Base-by-base conservation (phyloP, 2,888 invertebrate genomes). In the Cryptus armator region DNA sequence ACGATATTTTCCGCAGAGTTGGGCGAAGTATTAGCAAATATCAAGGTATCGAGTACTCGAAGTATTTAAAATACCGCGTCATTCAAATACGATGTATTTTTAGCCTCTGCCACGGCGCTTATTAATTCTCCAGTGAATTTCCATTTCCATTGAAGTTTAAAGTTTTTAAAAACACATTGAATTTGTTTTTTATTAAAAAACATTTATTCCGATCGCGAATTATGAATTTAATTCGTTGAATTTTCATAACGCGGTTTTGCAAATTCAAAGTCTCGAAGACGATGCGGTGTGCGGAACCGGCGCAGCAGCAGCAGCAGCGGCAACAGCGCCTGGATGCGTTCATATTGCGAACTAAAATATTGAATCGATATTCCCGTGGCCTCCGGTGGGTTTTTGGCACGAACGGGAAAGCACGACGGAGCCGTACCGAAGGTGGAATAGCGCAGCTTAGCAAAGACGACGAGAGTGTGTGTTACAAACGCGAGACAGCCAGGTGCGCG, bases 271-370 rank as follows among this genome's bases (percentile, higher is more conserved):
- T 70, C 16, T 70, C 46, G 37, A 24, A 24, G 24, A 24, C 3
- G 24, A 24, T 12, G 67, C 24, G 14, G 67, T 24, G 16, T 19
- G 16, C 56, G 24, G 24, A 24, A 2, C 24, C 7, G 16, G 19
- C 19, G 32, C 16, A 32, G 64, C 9, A 29, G 9, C 48, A 14
- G 37, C 14, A 6, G 62, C 56, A 53, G 24, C 24, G 24, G 24
- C 24, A 24, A 3, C 24, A 3, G 81, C 74, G 77, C 68, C 74
- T 9, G 14, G 24, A 44, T 43, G 87, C 86, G 89, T 86, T 80
- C 85, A 87, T 79, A 85, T 86, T 81, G 37, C 46, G 86, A 88
- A 92, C 91, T 91, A 92, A 92, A 92, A 90, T 92, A 92, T 92
- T 90, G 92, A 92, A 90, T 92, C 88, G 88, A 86, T 89, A 86